A percentile compares a stretch with the other conserved stretches of the same genome.
Conservation (phyloP, 2,113 vertebrate species). For the Corynorhinus townsendii region DNA sequence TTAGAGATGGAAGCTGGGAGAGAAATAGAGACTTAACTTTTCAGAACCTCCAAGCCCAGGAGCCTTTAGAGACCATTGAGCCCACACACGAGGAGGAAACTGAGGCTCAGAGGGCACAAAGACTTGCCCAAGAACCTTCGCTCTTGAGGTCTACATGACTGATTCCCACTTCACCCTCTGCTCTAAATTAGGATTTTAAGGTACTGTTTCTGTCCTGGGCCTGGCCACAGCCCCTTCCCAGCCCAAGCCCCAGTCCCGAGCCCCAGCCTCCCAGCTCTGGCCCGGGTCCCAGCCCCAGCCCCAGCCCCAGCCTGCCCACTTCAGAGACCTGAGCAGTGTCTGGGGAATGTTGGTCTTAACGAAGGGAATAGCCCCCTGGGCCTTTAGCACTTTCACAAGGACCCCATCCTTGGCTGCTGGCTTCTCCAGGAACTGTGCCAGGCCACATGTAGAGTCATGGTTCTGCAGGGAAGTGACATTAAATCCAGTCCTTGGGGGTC, state of each 20-base stretch:
- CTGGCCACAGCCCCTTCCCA: too few relatives aligned
- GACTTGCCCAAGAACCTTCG: neutral
- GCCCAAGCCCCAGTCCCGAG: neutral
- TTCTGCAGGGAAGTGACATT: slow-evolving; percentile 75
- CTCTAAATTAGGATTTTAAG: neutral
- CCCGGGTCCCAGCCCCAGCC: neutral
- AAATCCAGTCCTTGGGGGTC: neutral
- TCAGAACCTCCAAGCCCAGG: neutral
- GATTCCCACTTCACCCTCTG: neutral
- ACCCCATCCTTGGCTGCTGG: slow-evolving; percentile 78
- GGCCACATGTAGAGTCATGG: slow-evolving; percentile 83
- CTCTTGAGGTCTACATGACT: neutral
- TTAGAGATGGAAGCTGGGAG: neutral
- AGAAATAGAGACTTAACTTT: neutral
- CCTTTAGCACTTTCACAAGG: slow-evolving; percentile 87
- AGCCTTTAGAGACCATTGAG: neutral
- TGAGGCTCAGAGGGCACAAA: neutral
- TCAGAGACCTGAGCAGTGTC: slow-evolving; percentile 80
- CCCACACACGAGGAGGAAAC: neutral
- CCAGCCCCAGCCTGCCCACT: neutral
- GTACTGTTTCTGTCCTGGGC: neutral
- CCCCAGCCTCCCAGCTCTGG: neutral
- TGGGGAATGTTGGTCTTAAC: slow-evolving; percentile 89
- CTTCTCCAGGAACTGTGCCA: slow-evolving; percentile 75
- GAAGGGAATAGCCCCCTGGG: slow-evolving; percentile 89